Base-by-base conservation (phyloP, 2,888 invertebrate genomes). In the Tachystola acroxantha region DNA sequence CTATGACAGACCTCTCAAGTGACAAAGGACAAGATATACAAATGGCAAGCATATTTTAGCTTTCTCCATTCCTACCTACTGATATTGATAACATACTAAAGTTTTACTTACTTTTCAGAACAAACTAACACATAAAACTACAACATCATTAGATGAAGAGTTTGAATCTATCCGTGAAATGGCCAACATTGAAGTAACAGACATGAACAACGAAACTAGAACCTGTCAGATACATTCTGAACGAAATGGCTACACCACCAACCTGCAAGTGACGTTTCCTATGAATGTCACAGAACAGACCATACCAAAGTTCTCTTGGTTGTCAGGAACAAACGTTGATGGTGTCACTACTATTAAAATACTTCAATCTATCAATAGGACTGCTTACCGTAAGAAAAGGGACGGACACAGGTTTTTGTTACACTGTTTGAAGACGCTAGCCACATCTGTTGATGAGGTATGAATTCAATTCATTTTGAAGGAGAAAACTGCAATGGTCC, bases 341-440 rank as follows among this genome's bases (percentile, higher is more conserved):
- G 93, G 92, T 43, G 74, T 89, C 27, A 90, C 92, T 1, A 92
- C 93, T 49, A 88, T 90, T 6, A 92, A 93, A 67, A 84, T 97
- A 34, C 78, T 95, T 32, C 96, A 95, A 80, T 92, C 93, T 10
- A 86, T 97, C 22, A 94, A 93, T 53, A 92, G 91, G 67, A 92
- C 94, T 34, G 95, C 96, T 0, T 90, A 93, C 57, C 93, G 94
- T 51, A 91, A 95, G 57, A 95, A 96, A 1, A 92, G 92, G 46
- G 94, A 94, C 67, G 95, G 95, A 34, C 91, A 94, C 34, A 93
- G 95, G 24, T 97, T 97, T 69, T 78, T 98, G 35, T 93, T 97
- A 67, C 94, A 96, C 31, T 97, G 97, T 73, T 81, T 97, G 27
- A 88, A 88, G 58, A 84, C 85, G 16, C 64, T 88, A 41, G 82